Evolutionary conservation across 2,888 invertebrate genomes (phyloP), one percentile per base, ranked within the genome.

Genomic region (Drosophila longiperda): DNA sequence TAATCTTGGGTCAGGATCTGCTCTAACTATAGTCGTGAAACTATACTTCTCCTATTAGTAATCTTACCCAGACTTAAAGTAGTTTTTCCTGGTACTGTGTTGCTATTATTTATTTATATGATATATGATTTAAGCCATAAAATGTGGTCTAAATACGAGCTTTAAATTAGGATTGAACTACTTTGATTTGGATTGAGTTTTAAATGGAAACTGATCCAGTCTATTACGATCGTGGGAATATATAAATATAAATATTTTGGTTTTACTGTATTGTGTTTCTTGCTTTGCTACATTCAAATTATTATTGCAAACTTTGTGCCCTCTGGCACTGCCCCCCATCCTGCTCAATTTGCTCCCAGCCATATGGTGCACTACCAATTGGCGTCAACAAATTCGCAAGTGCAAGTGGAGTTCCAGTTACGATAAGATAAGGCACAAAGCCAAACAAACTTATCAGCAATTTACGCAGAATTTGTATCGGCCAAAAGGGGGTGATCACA

Each of bases 361-460:
- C 38, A 6, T 36, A 8, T 53, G 49, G 42, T 81, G 83, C 83
- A 76, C 53, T 66, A 70, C 59, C 62, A 34, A 61, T 76, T 81
- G 74, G 72, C 71, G 70, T 69, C 87, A 83, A 53, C 75, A 73
- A 65, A 67, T 72, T 66, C 73, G 69, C 69, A 73, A 33, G 70
- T 57, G 75, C 70, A 65, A 45, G 38, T 33, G 40, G 32, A 45
- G 66, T 55, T 36, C 29, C 57, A 53, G n/a, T 59, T 53, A 20
- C 57, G 87, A 89, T 87, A 78, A 87, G 89, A 89, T 87, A 87
- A 83, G 65, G 29, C 42, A 29, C 57, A 38, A 69, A 55, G 58
- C 75, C 79, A 87, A 89, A 87, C 83, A 89, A 87, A 83, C 72
- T 54, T 78, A 84, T 88, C 84, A 71, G 76, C 73, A 76, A 77